Evolutionary conservation across 2,113 vertebrate species (phyloP), one percentile per base, ranked within the genome.

Genomic region (Danio rerio): DNA sequence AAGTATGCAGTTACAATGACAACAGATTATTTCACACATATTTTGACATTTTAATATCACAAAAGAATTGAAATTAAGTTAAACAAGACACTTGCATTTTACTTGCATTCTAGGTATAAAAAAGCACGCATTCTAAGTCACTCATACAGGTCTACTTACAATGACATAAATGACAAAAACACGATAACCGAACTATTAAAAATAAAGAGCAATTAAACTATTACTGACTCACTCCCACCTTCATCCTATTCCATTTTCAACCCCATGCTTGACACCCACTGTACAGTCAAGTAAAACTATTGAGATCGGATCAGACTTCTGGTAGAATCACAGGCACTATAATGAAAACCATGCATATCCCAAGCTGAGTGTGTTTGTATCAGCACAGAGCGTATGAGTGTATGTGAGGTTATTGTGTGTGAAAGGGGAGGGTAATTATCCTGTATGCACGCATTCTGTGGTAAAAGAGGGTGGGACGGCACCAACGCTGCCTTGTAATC

Each of bases 321-420:
- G 42, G 55, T 50, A 21, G 12, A 55, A 70, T 61, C 20, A 79
- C 45, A 16, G 56, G 13, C 9, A 61, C 61, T 58, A 73, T 69
- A 50, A 74, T 84, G 45, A 84, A 84, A 86, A 80, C 80, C 82
- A 75, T 55, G 88, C 85, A 71, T 62, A 84, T 42, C 81, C 16
- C 56, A 50, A 76, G 81, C 47, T 52, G 61, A 74, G 78, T 78
- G 52, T 79, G 49, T 80, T 63, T 81, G 15, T 56, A 56, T 50
- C 10, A 50, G 53, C 58, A 20, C 72, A 75, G 70, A 76, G 52
- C 20, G n/a, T 72, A 20, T 61, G 31, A 20, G 43, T 75, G 56
- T 66, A 13, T 66, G 50, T 80, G 77, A 43, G 42, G 42, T 66
- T 50, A 73, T 10, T 62, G 71, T 70, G 58, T 52, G 63, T 43